Evolutionary conservation across 2,797 vertebrate genomes (phyloP), one percentile per base, ranked within the genome.

Genomic region (Melanitta fusca): DNA sequence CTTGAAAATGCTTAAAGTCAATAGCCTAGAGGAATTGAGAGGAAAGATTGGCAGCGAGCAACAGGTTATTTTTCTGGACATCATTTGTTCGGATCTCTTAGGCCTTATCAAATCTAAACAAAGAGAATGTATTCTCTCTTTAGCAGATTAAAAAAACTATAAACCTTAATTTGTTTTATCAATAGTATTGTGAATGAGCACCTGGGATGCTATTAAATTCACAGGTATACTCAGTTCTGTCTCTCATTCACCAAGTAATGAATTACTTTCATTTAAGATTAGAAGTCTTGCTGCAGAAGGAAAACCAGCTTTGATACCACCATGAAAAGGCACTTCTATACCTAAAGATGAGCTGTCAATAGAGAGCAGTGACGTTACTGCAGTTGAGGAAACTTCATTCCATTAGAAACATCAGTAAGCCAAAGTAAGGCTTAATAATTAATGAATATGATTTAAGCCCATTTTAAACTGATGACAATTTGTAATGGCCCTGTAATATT

Each of bases 311-410:
- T 99, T 98, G 98, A 98, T 98, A 97, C 95, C 96, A 97, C 98
- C 98, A 98, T 98, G 98, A 98, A 99, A 99, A 98, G 98, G 96
- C 97, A 98, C 97, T 98, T 99, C 98, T 97, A 97, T 97, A 98
- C 97, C 98, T 97, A 98, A 98, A 98, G 98, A 98, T 94, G 97
- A 98, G 97, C 89, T 94, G 95, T 98, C 99, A 99, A 99, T 99
- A 99, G 98, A 96, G n/a, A 92, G 87, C 93, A 93, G 97, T 98
- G 98, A 99, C 91, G 97, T 98, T 99, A 98, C 98, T 98, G 97
- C 98, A 98, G 97, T 98, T 98, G 98, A 98, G 98, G 98, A 98
- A 98, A 97, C 98, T 98, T 98, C 97, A 95, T 97, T 97, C 97
- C 97, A 98, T 98, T 98, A 97, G 97, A 97, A 97, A 95, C 96